Conservation (phyloP, 1,140 invertebrate species). For the Drosophila prosaltans region DNA sequence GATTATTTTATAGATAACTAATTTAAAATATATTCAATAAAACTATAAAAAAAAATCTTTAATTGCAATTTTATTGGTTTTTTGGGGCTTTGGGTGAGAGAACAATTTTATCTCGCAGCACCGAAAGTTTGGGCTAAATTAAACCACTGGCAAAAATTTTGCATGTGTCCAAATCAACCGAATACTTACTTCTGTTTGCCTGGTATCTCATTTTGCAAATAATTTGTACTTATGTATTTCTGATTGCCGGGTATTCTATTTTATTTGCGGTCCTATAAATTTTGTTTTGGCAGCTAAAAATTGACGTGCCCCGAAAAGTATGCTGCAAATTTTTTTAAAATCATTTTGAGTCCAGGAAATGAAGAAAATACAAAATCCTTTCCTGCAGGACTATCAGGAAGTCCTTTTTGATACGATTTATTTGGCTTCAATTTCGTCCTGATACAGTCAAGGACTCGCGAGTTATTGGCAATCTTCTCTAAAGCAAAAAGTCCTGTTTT, state of each 20-base stretch:
- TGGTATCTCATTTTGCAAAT: neutral
- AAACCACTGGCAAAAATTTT: neutral
- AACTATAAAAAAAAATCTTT: slow-evolving; percentile 41
- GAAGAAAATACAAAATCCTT: no score
- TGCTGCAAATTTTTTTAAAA: no score
- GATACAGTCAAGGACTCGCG: no score
- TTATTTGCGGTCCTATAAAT: no score
- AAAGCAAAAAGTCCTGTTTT: no score
- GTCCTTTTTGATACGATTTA: no score
- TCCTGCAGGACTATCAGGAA: no score
- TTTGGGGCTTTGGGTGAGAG: neutral
- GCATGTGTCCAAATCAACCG: neutral
- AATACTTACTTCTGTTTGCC: neutral
- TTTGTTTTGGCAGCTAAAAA: no score
- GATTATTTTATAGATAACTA: slow-evolving; percentile 78
- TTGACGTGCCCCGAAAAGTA: no score
- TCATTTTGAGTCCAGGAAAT: no score
- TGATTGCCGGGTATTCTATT: neutral
- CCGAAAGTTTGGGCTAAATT: neutral
- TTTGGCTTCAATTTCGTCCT: no score
- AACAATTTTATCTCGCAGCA: neutral
- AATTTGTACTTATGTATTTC: neutral
- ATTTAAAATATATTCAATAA: slow-evolving; percentile 79
- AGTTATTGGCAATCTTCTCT: no score
- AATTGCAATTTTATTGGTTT: neutral